Evolutionary conservation across 2,888 invertebrate species (phyloP).

Genomic region (Agrotis clavis): DNA sequence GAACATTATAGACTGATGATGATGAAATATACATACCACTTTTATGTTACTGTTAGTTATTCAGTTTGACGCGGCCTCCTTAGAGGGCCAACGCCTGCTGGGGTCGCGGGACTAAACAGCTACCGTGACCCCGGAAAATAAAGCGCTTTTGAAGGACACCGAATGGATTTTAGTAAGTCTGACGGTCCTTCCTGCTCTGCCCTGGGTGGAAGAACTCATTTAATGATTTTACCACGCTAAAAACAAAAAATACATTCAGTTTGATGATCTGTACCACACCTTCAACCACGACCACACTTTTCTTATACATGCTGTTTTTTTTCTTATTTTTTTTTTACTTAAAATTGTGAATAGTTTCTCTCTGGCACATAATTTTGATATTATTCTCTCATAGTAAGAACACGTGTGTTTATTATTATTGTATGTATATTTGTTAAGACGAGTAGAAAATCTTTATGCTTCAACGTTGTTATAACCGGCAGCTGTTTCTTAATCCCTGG

Average conservation of each 20-base stretch:
- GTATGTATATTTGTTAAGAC: constrained; percentile 65
- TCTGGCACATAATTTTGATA: constrained; percentile 51
- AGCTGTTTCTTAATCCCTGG: constrained; percentile 65
- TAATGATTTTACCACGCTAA: no score
- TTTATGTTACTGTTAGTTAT: no score
- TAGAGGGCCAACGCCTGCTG: no score
- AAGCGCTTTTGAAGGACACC: no score
- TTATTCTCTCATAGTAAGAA: constrained; percentile 47
- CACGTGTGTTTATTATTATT: constrained; percentile 54
- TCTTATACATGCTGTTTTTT: not conserved
- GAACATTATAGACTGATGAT: no score
- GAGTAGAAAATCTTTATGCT: constrained; percentile 74
- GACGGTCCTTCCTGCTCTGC: no score
- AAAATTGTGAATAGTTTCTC: constrained; percentile 55
- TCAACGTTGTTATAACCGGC: constrained; percentile 42
- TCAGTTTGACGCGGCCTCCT: no score
- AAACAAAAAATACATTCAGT: not conserved
- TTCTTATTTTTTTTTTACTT: not conserved
- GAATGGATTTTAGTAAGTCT: no score
- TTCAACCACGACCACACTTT: not conserved
- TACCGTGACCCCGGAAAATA: no score
- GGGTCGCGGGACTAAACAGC: no score
- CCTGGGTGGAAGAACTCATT: no score
- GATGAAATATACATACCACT: no score
- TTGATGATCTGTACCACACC: not conserved